Base-by-base conservation (phyloP, 2,888 invertebrate genomes). In the Eupithecia centaureata region DNA sequence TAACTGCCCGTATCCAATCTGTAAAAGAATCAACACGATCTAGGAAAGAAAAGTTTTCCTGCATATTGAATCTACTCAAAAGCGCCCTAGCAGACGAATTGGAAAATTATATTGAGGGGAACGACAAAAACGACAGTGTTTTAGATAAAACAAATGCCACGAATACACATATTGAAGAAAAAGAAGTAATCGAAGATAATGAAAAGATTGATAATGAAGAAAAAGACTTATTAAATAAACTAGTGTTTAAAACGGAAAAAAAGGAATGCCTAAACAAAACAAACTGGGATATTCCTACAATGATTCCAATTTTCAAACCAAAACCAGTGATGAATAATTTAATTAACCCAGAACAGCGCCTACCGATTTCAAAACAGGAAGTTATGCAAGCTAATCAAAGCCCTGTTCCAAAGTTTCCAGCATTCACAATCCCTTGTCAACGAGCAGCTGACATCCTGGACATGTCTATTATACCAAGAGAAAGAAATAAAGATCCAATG, bases 351-450 rank as follows among this genome's bases (percentile, higher is more conserved):
- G 32, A 30, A 5, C 22, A 22, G 18, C 12, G 3, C 28, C 54
- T 30, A 56, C 10, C n/a, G n/a, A n/a, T 28, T 56, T 7, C 15
- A n/a, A 56, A n/a, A 2, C 54, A 28, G 1, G 54, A 56, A 5
- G 7, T 10, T 0, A 56, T 61, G 25, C 27, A 57, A 22, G 7
- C 18, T 0, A 58, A 69, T 38, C 5, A 15, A 13, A 69, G 63
- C 18, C 65, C 65, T 52, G 22, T 64, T 25, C 22, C 54, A 13
- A 68, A 52, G 3, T 15, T n/a, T 1, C 63, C 72, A 76, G 75
- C 65, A 25, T 84, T 86, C 65, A 77, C 76, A 65, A 82, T 86
- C 47, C 86, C 86, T n/a, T 86, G 82, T 65, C 82, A 82, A 61
- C 75, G 67, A 77, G 85, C 85, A 25, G 75, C 80, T 4, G 86